Percentiles rank a stretch among this genome's conserved stretches.
These are phyloP conservation scores for Anthophora plumipes DNA, from an alignment of 2,888 invertebrate species.

Conservation along the genomic window DNA sequence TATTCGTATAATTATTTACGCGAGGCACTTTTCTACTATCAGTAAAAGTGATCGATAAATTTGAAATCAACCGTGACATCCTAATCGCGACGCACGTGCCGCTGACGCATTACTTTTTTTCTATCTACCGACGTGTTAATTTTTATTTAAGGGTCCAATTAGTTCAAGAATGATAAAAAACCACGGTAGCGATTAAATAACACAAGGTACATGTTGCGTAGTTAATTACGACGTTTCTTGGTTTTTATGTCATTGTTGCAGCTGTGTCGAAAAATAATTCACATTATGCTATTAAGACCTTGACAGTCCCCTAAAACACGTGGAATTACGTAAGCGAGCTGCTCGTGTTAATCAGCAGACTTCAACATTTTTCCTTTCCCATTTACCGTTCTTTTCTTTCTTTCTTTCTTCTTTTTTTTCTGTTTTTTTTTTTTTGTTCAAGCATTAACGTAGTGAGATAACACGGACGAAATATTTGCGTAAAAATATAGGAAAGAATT, in stretches of 20 bases:
- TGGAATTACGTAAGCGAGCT: constrained; percentile 71
- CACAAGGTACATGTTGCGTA: too few species aligned
- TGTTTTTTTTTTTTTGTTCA: background rate
- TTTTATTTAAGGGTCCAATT: background rate
- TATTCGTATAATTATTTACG: background rate
- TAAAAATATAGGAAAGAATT: background rate
- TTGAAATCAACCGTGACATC: background rate
- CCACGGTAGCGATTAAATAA: background rate
- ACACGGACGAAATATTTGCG: background rate
- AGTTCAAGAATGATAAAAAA: background rate
- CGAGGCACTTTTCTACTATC: background rate
- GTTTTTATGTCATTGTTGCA: background rate
- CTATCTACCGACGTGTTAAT: background rate
- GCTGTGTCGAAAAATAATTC: constrained; percentile 44
- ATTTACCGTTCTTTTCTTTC: too few species aligned
- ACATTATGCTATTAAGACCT: constrained; percentile 49
- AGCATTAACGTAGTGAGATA: background rate
- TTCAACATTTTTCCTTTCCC: constrained; percentile 30
- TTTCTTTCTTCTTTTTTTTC: background rate
- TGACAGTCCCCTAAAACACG: constrained; percentile 65
- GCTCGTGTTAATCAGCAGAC: constrained; percentile 29
- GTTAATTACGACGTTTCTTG: background rate
- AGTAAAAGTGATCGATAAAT: background rate
- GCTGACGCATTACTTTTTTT: constrained; percentile 2
- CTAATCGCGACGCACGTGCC: constrained; percentile 5